Conservation (phyloP, 1,140 invertebrate species). For the Himalopsyche phryganea region DNA sequence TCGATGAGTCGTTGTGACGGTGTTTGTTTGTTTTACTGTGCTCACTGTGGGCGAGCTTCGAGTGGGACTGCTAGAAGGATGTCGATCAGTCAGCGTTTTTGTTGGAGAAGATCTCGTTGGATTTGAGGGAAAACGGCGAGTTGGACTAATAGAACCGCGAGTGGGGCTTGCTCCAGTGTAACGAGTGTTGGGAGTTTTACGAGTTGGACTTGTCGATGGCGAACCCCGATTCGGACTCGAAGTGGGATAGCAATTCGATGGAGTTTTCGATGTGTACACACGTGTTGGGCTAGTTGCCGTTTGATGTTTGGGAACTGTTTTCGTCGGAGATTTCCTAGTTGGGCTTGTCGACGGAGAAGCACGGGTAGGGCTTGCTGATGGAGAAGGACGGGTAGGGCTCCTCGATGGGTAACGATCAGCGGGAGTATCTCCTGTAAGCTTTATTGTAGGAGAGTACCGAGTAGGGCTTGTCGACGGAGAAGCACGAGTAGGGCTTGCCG, state of each 20-base stretch:
- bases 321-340: slow-evolving; percentile 26
- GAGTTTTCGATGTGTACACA: no score
- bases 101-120: not conserved
- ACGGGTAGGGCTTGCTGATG: slow-evolving; percentile 37
- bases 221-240: no score
- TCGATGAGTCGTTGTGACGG: not conserved
- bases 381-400: slow-evolving; percentile 14
- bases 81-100: not conserved
- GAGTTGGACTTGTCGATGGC: not conserved
- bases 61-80: slow-evolving; percentile 3
- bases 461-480: slow-evolving; percentile 35
- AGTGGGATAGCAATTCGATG: no score
- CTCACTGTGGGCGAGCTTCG: not conserved
- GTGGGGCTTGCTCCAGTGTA: no score
- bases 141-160: no score
- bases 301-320: not conserved
- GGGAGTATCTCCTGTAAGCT: slow-evolving; percentile 14
- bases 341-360: slow-evolving; percentile 47
- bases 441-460: slow-evolving; percentile 31
- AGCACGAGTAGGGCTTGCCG: slow-evolving; percentile 3
- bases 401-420: slow-evolving; percentile 32
- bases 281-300: no score
- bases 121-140: not conserved
- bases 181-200: no score
- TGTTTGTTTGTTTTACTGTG: slow-evolving; percentile 4